Conservation (phyloP, 2,797 vertebrate species). For the Carcharodon carcharias region DNA sequence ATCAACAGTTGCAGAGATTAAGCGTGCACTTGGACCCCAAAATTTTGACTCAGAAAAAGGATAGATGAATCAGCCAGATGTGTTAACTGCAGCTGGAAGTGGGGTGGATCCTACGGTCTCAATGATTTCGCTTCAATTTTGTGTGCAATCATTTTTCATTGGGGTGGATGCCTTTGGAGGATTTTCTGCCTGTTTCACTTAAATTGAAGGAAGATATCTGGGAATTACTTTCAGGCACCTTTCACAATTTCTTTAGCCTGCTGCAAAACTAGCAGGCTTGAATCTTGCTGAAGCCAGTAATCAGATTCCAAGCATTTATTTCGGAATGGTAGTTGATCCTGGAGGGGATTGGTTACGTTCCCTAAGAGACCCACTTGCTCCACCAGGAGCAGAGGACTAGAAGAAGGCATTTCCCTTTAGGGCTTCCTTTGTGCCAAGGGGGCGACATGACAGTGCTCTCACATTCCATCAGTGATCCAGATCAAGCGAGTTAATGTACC, state of each 20-base stretch:
- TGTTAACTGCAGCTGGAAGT: background rate
- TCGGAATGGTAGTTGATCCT: background rate
- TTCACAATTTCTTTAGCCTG: background rate
- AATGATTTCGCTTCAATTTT: background rate
- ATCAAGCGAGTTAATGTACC: too few species aligned
- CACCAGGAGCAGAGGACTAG: too few species aligned
- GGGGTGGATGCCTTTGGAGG: background rate
- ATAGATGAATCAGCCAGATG: background rate
- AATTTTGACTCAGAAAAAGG: background rate
- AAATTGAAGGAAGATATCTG: background rate
- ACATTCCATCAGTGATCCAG: too few species aligned
- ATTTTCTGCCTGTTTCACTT: background rate
- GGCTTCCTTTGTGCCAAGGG: too few species aligned
- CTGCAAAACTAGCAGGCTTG: background rate
- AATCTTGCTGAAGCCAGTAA: background rate
- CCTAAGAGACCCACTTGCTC: too few species aligned
- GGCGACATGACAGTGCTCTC: too few species aligned
- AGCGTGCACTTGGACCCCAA: background rate
- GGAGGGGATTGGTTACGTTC: background rate
- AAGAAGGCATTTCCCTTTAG: too few species aligned
- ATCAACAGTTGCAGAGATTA: background rate
- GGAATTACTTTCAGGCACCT: background rate
- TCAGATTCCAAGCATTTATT: background rate
- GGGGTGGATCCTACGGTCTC: background rate
- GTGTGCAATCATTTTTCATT: background rate